A percentile compares a stretch with the other conserved stretches of the same genome.
These are phyloP conservation scores for Eupsittula cactorum DNA, from an alignment of 2,113 vertebrate species.

Conservation along the genomic window DNA sequence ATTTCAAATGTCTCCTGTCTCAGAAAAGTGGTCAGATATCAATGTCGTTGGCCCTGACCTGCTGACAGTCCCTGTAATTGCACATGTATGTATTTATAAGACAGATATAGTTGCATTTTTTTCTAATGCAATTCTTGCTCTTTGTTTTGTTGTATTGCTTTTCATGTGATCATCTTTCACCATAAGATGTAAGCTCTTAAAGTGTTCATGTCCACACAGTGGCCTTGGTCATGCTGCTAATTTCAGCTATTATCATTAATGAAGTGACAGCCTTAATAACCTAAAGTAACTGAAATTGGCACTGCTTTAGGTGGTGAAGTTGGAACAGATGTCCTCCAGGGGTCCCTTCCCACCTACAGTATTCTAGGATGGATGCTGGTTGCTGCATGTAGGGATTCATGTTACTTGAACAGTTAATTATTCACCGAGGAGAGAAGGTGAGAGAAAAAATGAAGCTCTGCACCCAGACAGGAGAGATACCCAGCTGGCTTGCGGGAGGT, in stretches of 20 bases:
- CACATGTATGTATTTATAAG: accelerated
- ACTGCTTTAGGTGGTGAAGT: neutral
- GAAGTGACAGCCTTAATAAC: neutral
- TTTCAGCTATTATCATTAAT: neutral
- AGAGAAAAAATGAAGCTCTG: neutral
- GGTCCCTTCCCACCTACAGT: neutral
- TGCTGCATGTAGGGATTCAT: neutral
- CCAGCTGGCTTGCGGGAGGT: neutral
- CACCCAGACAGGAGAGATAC: neutral
- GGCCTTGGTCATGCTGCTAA: neutral
- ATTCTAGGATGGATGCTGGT: neutral
- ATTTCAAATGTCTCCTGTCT: too few species aligned
- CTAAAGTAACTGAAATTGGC: neutral
- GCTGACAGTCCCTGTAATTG: neutral
- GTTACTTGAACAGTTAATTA: neutral
- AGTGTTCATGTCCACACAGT: neutral
- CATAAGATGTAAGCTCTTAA: neutral
- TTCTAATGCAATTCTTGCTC: neutral
- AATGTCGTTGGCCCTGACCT: neutral
- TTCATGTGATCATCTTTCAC: neutral
- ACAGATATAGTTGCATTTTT: neutral
- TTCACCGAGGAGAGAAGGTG: neutral
- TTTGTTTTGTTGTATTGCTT: neutral
- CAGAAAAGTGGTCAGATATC: neutral
- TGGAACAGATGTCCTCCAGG: neutral